Base-by-base conservation (phyloP, 2,888 invertebrate genomes). In the Melieria omissa region DNA sequence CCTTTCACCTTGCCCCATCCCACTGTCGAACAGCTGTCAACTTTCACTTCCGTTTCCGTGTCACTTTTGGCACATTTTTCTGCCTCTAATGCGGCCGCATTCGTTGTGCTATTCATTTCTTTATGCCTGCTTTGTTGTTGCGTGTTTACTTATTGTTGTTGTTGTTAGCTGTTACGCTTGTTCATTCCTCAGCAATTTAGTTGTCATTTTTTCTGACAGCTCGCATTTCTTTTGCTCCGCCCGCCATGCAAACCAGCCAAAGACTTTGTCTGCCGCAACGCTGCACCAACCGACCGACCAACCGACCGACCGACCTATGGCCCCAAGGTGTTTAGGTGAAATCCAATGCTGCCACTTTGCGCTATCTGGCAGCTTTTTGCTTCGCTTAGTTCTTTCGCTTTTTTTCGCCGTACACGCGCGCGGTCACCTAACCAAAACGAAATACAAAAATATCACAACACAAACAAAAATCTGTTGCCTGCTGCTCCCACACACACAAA, bases 181-280 rank as follows among this genome's bases (percentile, higher is more conserved):
- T 29, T 29, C 42, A 72, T 73, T 71, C 72, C 74, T 73, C 66
- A 66, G 67, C 75, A 76, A 78, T 78, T 78, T 75, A 75, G 73
- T 71, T 78, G 77, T 75, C 73, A 77, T 77, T 74, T 75, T 74
- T 75, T 76, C 58, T 75, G 76, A 75, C 76, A 76, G 78, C 74
- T 78, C 54, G 55, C 62, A 69, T 69, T 69, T 62, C 54, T 69
- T 45, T 55, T 54, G 6, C 10, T 29, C 29, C 16, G 14, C 9
- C 29, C 29, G 29, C 29, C 29, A 29, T 29, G 29, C 29, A 29
- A 29, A 29, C 29, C 29, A 29, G 29, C 29, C 29, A 29, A 29
- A 29, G 29, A 29, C 29, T 29, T 29, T 29, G 29, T 3, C 29
- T 29, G 29, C 29, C 29, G 29, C 29, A 29, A 29, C 2, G 29